phyloP scores from a whole-genome alignment of 1,140 invertebrate species.

The Stratiolaelaps scimitus region DNA sequence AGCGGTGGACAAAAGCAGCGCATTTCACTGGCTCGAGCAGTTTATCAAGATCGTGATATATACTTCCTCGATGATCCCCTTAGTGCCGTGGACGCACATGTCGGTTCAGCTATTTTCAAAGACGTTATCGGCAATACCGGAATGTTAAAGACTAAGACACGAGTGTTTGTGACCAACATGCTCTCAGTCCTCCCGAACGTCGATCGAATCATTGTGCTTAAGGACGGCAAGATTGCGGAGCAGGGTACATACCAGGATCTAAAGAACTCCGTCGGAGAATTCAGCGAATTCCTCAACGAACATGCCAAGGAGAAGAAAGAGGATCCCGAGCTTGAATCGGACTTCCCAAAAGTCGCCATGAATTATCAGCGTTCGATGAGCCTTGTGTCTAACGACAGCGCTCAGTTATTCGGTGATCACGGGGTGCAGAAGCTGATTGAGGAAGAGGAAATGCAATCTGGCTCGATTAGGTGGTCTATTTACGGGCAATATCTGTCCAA shows the following conservation, averaged over 20 bases:
- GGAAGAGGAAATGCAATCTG: constrained; percentile 12
- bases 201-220: constrained; percentile 72
- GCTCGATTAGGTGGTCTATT: constrained; percentile 32
- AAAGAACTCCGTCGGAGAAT: constrained; percentile 39
- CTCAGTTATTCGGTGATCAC: background rate
- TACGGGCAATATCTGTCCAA: constrained; percentile 38
- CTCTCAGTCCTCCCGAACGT: constrained; percentile 61
- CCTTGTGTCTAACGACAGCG: background rate
- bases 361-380: constrained; percentile 1
- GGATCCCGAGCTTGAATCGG: constrained; percentile 1
- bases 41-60: constrained; percentile 7
- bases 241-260: constrained; percentile 43
- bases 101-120: constrained; percentile 90
- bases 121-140: constrained; percentile 68
- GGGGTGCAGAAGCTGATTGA: background rate
- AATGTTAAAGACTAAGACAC: constrained; percentile 55
- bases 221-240: constrained; percentile 50
- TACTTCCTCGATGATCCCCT: constrained; percentile 23
- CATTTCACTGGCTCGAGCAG: constrained; percentile 32
- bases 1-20: constrained; percentile 37
- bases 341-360: background rate
- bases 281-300: constrained; percentile 39
- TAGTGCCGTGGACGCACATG: constrained; percentile 67
- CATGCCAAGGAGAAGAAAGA: background rate
- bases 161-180: constrained; percentile 37